These are phyloP conservation scores for Malurus alboscapulatus DNA, from an alignment of 2,113 vertebrate genomes.

Conservation along the genomic window DNA sequence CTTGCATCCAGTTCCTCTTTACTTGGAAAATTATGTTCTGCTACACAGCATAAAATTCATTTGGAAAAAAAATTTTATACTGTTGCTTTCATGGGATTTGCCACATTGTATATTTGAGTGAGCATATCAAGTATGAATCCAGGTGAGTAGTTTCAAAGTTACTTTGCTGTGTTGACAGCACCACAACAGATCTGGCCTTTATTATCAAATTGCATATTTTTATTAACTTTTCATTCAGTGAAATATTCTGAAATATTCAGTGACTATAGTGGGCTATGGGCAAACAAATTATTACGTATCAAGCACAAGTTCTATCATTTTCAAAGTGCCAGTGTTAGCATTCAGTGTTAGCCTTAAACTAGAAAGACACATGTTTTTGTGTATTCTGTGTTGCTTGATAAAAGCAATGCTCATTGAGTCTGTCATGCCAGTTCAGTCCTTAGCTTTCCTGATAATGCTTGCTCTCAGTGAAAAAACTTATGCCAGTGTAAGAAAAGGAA, in stretches of 20 bases:
- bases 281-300: background rate
- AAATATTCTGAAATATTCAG: background rate
- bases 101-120: background rate
- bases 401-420: background rate
- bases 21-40: background rate
- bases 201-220: background rate
- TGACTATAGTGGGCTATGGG: background rate
- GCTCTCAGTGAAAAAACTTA: background rate
- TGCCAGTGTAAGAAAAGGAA: background rate
- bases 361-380: background rate
- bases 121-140: background rate
- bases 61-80: background rate
- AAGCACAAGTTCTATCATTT: background rate
- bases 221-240: constrained; percentile 1
- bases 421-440: background rate
- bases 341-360: background rate
- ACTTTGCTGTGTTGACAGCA: background rate
- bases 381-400: background rate
- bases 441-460: background rate
- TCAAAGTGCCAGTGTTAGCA: background rate
- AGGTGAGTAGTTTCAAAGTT: background rate
- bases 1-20: background rate
- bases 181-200: background rate
- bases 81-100: background rate
- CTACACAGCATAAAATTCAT: background rate